These are phyloP conservation scores for Neoarius graeffei DNA, from an alignment of 2,113 vertebrate species.

Conservation along the genomic window DNA sequence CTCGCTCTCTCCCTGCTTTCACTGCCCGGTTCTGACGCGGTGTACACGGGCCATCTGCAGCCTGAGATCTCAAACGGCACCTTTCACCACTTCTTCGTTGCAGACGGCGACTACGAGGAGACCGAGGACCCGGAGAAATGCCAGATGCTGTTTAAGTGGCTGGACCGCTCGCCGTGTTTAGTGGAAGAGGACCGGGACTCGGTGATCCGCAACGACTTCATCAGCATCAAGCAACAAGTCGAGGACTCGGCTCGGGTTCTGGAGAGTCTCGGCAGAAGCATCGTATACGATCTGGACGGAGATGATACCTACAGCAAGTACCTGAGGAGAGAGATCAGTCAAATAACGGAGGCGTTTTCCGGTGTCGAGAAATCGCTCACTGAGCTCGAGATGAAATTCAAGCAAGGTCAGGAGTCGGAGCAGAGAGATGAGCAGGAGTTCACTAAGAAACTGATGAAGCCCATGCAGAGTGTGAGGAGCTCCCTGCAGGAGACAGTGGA, in stretches of 20 bases:
- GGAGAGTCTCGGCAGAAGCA: conserved; percentile 84
- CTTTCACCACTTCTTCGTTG: conserved; percentile 93
- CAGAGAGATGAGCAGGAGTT: conserved; percentile 81
- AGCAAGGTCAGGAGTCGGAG: conserved; percentile 85
- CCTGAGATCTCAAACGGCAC: conserved; percentile 96
- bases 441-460: conserved; percentile 80
- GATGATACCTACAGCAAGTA: conserved; percentile 91
- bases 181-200: conserved; percentile 72
- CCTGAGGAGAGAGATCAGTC: conserved; percentile 82
- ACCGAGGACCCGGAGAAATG: conserved; percentile 93
- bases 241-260: conserved; percentile 88
- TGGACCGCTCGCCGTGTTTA: conserved; percentile 78
- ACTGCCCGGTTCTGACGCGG: conserved; percentile 66
- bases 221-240: conserved; percentile 84
- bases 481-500: conserved; percentile 81
- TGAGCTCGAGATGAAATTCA: conserved; percentile 92
- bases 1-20: conserved; percentile 43
- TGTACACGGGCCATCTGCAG: conserved; percentile 85
- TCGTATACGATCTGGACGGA: conserved; percentile 90
- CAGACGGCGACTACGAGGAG: conserved; percentile 93
- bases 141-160: conserved; percentile 90
- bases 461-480: conserved; percentile 80
- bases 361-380: conserved; percentile 87
- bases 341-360: conserved; percentile 89
- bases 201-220: conserved; percentile 84